These are phyloP conservation scores for Mesoligia furuncula DNA, from an alignment of 2,888 invertebrate genomes.

Conservation along the genomic window DNA sequence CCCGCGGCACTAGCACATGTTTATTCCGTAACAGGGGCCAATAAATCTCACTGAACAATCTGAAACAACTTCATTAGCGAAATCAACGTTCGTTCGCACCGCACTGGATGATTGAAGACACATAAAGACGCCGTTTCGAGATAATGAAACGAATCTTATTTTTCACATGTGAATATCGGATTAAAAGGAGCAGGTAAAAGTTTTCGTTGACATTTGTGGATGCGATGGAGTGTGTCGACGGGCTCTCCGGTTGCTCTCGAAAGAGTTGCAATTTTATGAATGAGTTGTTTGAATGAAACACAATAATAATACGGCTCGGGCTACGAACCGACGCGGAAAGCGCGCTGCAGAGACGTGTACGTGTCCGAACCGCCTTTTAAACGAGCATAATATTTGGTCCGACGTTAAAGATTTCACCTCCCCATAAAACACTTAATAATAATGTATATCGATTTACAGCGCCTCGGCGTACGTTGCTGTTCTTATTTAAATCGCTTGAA, in stretches of 20 bases:
- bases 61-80: slow-evolving; percentile 87
- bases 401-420: slow-evolving; percentile 78
- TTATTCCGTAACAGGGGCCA: slow-evolving; percentile 80
- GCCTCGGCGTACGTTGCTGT: slow-evolving; percentile 32
- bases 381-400: slow-evolving; percentile 73
- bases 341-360: slow-evolving; percentile 72
- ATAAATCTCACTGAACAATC: slow-evolving; percentile 84
- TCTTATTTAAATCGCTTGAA: slow-evolving; percentile 50
- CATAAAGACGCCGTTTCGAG: slow-evolving; percentile 68
- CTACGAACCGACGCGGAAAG: slow-evolving; percentile 78
- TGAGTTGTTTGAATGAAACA: slow-evolving; percentile 89
- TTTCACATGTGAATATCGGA: slow-evolving; percentile 69
- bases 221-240: slow-evolving; percentile 80
- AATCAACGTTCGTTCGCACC: slow-evolving; percentile 76
- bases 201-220: slow-evolving; percentile 76
- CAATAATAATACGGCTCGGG: slow-evolving; percentile 82
- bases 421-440: slow-evolving; percentile 83
- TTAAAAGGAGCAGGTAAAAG: slow-evolving; percentile 72
- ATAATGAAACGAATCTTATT: slow-evolving; percentile 71
- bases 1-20: slow-evolving; percentile 82
- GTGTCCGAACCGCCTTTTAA: slow-evolving; percentile 76
- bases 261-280: slow-evolving; percentile 89
- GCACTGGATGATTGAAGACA: slow-evolving; percentile 74
- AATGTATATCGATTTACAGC: slow-evolving; percentile 70
- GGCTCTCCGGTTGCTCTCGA: slow-evolving; percentile 81